These are phyloP conservation scores for Spondyliosoma cantharus DNA, from an alignment of 2,797 vertebrate species.

Conservation along the genomic window DNA sequence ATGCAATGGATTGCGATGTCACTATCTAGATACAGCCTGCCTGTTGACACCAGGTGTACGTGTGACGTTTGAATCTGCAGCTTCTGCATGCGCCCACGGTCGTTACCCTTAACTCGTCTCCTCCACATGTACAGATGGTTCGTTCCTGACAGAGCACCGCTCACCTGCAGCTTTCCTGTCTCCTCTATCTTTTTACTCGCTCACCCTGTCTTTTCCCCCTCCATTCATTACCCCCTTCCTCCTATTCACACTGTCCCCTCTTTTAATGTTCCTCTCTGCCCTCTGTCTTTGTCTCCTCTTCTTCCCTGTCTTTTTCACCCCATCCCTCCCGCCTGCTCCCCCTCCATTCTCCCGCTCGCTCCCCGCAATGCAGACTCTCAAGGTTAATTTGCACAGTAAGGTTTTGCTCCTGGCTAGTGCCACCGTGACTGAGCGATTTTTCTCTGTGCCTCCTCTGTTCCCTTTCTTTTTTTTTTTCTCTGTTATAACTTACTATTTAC, in stretches of 20 bases:
- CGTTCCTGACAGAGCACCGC: background rate
- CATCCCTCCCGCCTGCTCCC: constrained; percentile 38
- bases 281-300: constrained; percentile 50
- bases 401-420: constrained; percentile 73
- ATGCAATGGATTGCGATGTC: background rate
- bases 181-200: constrained; percentile 25
- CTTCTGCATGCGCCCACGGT: background rate
- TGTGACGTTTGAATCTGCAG: background rate
- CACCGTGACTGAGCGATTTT: constrained; percentile 74
- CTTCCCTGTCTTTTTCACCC: constrained; percentile 43
- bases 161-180: constrained; percentile 11
- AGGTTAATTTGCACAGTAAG: constrained; percentile 85
- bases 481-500: constrained; percentile 33
- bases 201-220: constrained; percentile 30
- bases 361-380: constrained; percentile 83
- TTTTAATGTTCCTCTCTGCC: constrained; percentile 28
- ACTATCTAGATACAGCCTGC: constrained; percentile 3
- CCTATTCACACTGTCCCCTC: background rate
- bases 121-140: background rate
- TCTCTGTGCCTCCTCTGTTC: constrained; percentile 46
- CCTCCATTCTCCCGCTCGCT: constrained; percentile 51
- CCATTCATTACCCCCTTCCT: constrained; percentile 22
- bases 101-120: constrained; percentile 3
- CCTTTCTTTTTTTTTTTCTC: constrained; percentile 27
- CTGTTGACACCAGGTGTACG: background rate